Base-by-base conservation (phyloP, 2,113 vertebrate species). In the Cromileptes altivelis region DNA sequence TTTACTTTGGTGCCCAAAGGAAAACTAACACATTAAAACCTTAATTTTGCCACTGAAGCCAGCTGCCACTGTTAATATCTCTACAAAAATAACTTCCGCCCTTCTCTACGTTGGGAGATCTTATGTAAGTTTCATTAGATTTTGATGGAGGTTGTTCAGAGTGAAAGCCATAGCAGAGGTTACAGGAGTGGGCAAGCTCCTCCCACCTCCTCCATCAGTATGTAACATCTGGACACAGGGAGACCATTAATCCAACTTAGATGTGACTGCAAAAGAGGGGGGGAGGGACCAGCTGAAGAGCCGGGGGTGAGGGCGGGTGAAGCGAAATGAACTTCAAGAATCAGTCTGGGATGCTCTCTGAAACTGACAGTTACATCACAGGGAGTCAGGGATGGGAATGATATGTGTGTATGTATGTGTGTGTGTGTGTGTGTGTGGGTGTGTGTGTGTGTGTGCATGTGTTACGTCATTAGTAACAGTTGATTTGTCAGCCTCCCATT, bases 151-250 rank as follows among this genome's bases (percentile, higher is more conserved):
- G 70, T 65, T 82, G 75, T 82, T 85, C 45, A 62, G 27, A 84
- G 65, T 61, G 62, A 55, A 82, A 74, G 75, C 80, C 57, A 73
- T 76, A 84, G 77, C 77, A 84, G 60, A 86, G 63, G 84, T 75
- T 88, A 56, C 67, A 68, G 25, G 81, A 89, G 76, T 80, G 69
- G 56, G 25, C 50, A 85, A 73, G 86, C 90, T 79, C 91, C 88
- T 85, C 90, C 87, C 78, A 47, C 77, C 70, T 88, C 86, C 84
- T 87, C 90, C 91, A 88, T 93, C 87, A 88, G 73, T 77, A 85
- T 91, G 91, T 65, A 93, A 95, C 94, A 95, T 96, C 93, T 96
- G 94, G 93, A 92, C 80, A 88, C 88, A 93, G 91, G 90, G 88
- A 91, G 85, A 84, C 90, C 88, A 92, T 93, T 94, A 94, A 91